Evolutionary conservation across 2,113 vertebrate species (phyloP), one percentile per base, ranked within the genome.

Genomic region (Eclectus roratus): DNA sequence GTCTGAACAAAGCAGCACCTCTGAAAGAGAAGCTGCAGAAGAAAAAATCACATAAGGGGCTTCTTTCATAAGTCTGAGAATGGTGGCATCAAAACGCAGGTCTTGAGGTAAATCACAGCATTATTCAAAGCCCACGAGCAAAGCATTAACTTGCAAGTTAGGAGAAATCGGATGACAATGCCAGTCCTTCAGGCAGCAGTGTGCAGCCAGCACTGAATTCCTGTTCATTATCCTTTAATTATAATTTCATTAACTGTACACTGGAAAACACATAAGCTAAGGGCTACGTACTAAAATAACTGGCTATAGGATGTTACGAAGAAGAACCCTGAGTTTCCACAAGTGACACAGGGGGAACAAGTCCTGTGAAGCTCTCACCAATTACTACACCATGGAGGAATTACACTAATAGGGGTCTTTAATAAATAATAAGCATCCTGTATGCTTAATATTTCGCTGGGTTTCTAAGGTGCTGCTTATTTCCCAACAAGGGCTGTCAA

Each of bases 401-500:
- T 28, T 55, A 6, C 17, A 55, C 29, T 52, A 92, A 80, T 3
- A 29, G 18, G 35, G n/a, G 66, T 69, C 35, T 76, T 79, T 37
- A 20, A 31, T 44, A 91, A 83, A 73, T 44, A 89, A 92, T 49
- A 68, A 78, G 25, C 43, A 74, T 66, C 39, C 52, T 33, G 52
- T 23, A 35, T 49, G 9, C 53, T 85, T 86, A 81, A 37, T 65
- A 66, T 74, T 90, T 86, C 5, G 5, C 70, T 81, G n/a, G 41
- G 56, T 84, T 93, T 95, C 70, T 50, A 66, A 61, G 80, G 80
- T 70, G 78, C 84, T 53, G 14, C 47, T 96, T 66, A 76, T 87
- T 91, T 72, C 74, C 71, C 80, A 50, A 13, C 56, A n/a, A 53
- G 2, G 12, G 88, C 94, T 92, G 93, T 44, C 89, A 56, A 56